A percentile compares a stretch with the other conserved stretches of the same genome.
These are phyloP conservation scores for Magallana gigas DNA, from an alignment of 1,140 invertebrate genomes.

Conservation along the genomic window DNA sequence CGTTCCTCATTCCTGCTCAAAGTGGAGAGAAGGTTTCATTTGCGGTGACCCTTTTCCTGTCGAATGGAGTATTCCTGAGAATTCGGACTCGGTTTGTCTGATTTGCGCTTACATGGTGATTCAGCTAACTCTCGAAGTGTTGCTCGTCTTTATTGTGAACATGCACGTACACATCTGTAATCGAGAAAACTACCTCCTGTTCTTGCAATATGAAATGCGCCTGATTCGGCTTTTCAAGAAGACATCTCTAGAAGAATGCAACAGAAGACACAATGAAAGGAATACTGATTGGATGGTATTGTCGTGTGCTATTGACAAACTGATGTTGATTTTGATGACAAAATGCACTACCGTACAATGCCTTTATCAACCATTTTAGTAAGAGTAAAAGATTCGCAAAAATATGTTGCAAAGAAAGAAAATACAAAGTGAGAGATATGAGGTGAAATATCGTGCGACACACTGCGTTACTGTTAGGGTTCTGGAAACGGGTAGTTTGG, in stretches of 20 bases:
- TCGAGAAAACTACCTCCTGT: not conserved
- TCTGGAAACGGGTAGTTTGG: too few relatives aligned
- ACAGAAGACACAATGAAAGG: not conserved
- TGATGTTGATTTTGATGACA: not conserved
- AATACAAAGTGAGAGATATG: too few relatives aligned
- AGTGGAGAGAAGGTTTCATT: conserved; percentile 6
- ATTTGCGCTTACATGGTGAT: not conserved
- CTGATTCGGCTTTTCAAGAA: not conserved
- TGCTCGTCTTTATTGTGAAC: not conserved
- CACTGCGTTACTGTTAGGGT: too few relatives aligned
- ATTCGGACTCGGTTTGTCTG: not conserved
- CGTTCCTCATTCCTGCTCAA: conserved; percentile 6
- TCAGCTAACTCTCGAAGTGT: not conserved
- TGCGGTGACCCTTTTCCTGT: not conserved
- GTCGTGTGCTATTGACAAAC: not conserved
- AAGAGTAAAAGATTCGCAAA: too few relatives aligned
- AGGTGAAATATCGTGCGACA: too few relatives aligned
- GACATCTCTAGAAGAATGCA: not conserved
- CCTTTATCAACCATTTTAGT: too few relatives aligned
- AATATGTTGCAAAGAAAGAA: too few relatives aligned
- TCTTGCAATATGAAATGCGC: not conserved
- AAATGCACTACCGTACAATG: too few relatives aligned
- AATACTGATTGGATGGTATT: not conserved
- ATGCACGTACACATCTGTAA: not conserved
- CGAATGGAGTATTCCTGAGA: not conserved